phyloP scores from a whole-genome alignment of 2,797 vertebrate genomes.

The Cottoperca gobio region DNA sequence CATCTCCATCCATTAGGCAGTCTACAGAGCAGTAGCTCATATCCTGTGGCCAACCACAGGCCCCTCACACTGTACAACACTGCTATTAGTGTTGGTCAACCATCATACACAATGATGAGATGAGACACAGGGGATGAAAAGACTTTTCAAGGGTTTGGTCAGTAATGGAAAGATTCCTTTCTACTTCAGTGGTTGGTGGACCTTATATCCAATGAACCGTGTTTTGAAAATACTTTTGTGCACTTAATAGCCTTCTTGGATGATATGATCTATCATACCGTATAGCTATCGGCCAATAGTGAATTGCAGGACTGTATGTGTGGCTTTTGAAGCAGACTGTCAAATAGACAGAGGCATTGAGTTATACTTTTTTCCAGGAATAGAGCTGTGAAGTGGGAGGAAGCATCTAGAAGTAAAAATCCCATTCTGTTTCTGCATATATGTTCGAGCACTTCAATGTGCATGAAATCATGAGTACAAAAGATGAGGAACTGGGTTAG shows the following conservation, averaged over 20 bases:
- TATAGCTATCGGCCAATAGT: not conserved
- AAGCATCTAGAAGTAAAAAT: not conserved
- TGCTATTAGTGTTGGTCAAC: conserved; percentile 63
- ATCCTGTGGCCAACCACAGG: conserved; percentile 71
- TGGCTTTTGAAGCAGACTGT: conserved; percentile 3
- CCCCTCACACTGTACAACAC: conserved; percentile 30
- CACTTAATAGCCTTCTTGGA: conserved; percentile 38
- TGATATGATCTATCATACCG: conserved; percentile 18
- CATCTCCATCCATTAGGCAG: conserved; percentile 67
- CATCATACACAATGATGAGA: conserved; percentile 55
- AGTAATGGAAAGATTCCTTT: conserved; percentile 61
- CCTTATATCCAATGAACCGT: conserved; percentile 34
- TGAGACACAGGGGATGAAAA: conserved; percentile 57
- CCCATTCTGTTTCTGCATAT: not conserved
- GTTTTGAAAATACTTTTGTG: conserved; percentile 46
- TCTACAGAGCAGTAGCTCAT: conserved; percentile 47
- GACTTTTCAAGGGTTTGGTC: conserved; percentile 34
- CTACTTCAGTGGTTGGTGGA: conserved; percentile 26
- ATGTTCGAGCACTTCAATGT: not conserved
- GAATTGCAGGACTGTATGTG: not conserved
- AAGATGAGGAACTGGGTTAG: not conserved
- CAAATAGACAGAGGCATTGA: conserved; percentile 8
- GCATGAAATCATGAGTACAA: not conserved
- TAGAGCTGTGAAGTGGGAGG: not conserved
- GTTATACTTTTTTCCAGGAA: conserved; percentile 8